A percentile compares a stretch with the other conserved stretches of the same genome.
These are phyloP conservation scores for Harpegnathos saltator DNA, from an alignment of 1,140 invertebrate species.

Conservation along the genomic window DNA sequence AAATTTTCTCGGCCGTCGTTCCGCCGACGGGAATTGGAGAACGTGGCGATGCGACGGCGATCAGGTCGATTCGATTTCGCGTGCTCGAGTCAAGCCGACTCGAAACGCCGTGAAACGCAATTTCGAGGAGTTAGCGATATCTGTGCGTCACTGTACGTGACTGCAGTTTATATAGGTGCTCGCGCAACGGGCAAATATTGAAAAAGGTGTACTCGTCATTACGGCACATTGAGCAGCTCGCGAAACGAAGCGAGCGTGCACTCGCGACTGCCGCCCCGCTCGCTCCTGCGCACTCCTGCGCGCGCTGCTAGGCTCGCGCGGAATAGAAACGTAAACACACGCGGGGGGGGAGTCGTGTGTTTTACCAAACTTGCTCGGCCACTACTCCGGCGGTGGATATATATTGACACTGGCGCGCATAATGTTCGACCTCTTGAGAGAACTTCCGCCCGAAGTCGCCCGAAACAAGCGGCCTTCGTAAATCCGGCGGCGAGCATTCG, in stretches of 20 bases:
- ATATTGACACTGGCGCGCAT: not conserved
- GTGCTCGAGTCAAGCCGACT: not conserved
- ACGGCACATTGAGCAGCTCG: not conserved
- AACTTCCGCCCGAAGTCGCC: slow-evolving; percentile 5
- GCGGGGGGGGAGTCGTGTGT: not conserved
- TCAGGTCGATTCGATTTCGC: not conserved
- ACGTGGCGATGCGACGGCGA: not conserved
- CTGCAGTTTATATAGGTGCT: not conserved
- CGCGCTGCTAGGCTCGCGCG: not conserved
- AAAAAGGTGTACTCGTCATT: slow-evolving; percentile 1
- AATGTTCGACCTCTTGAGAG: not conserved
- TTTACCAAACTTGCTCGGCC: not conserved
- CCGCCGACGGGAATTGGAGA: too few species aligned
- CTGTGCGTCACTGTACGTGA: not conserved
- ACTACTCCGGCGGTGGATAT: slow-evolving; percentile 13
- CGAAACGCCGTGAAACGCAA: not conserved
- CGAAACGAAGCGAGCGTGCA: not conserved
- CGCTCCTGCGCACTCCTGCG: not conserved
- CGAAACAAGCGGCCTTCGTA: not conserved
- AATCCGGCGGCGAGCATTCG: not conserved
- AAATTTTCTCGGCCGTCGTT: not conserved
- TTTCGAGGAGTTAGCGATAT: not conserved
- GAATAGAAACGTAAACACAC: slow-evolving; percentile 18
- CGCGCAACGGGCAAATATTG: not conserved
- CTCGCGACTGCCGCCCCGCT: not conserved